Percentiles rank a stretch among this genome's conserved stretches.
These are phyloP conservation scores for Bhutanitis thaidina DNA, from an alignment of 2,888 invertebrate genomes.

Conservation along the genomic window DNA sequence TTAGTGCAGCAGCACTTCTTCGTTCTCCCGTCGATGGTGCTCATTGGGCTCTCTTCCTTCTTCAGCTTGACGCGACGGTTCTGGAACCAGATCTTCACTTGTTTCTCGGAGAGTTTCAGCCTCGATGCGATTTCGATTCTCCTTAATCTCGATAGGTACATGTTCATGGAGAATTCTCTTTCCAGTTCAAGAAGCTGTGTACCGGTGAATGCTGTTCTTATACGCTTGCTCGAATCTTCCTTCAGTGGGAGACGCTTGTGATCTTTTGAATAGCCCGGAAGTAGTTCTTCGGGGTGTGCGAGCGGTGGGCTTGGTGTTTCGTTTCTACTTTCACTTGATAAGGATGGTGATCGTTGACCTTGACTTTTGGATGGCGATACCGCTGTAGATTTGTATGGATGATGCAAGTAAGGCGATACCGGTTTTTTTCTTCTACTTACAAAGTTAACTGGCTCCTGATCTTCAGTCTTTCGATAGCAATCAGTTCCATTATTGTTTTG, in stretches of 20 bases:
- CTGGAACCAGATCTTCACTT: conserved; percentile 97
- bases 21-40: conserved; percentile 41
- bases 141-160: conserved; percentile 93
- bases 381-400: conserved; percentile 60
- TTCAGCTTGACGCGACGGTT: conserved; percentile 96
- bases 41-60: conserved; percentile 87
- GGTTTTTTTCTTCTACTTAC: conserved; percentile 62
- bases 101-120: conserved; percentile 93
- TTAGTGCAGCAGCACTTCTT: conserved; percentile 67
- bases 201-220: conserved; percentile 96
- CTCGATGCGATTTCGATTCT: conserved; percentile 96
- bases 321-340: conserved; percentile 74
- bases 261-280: conserved; percentile 66
- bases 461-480: conserved; percentile 54
- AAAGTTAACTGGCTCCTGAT: conserved; percentile 54
- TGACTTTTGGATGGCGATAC: conserved; percentile 64
- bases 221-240: conserved; percentile 89
- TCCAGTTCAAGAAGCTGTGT: conserved; percentile 93
- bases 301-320: conserved; percentile 79
- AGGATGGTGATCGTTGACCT: conserved; percentile 61
- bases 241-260: conserved; percentile 69
- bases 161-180: conserved; percentile 92
- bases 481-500: conserved; percentile 46
- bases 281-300: conserved; percentile 63
- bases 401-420: conserved; percentile 63